Evolutionary conservation across 2,888 invertebrate genomes (phyloP).

Genomic region (Chorisops tibialis): DNA sequence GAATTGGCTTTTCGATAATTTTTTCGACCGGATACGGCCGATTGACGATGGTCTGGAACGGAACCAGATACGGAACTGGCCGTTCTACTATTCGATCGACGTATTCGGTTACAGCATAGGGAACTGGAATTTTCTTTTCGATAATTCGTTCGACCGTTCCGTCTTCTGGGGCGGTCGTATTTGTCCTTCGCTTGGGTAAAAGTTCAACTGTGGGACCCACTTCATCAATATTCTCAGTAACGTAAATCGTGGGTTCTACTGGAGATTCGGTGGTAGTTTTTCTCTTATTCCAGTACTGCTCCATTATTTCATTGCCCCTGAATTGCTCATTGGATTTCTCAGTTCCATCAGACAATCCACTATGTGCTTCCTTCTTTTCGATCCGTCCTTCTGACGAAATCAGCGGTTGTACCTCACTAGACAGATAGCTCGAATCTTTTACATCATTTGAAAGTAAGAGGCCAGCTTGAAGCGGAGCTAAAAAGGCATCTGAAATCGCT

Average conservation of each 20-base stretch:
- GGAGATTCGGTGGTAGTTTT: constrained; percentile 41
- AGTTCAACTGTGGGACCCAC: no score
- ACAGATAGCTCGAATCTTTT: constrained; percentile 36
- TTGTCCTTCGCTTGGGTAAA: no score
- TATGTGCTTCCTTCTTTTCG: not conserved
- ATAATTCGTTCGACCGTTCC: constrained; percentile 37
- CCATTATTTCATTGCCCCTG: no score
- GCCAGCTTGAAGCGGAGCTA: constrained; percentile 62
- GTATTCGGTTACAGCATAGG: constrained; percentile 47
- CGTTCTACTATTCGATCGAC: constrained; percentile 42
- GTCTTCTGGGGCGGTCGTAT: no score
- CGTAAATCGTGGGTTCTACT: no score
- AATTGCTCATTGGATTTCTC: no score
- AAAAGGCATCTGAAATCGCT: constrained; percentile 57
- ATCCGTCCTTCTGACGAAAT: no score
- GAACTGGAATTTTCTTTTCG: constrained; percentile 48
- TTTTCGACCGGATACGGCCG: constrained; percentile 40
- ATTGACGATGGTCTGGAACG: constrained; percentile 53
- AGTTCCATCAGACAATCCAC: constrained; percentile 51
- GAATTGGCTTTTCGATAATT: constrained; percentile 60
- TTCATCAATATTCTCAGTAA: no score
- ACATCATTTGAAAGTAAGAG: constrained; percentile 54
- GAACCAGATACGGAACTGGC: constrained; percentile 51
- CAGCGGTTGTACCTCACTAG: no score
- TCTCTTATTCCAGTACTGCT: no score